Percentiles rank a stretch among this genome's conserved stretches.
Conservation (phyloP, 2,888 invertebrate genomes). For the Anarsia innoxiella region DNA sequence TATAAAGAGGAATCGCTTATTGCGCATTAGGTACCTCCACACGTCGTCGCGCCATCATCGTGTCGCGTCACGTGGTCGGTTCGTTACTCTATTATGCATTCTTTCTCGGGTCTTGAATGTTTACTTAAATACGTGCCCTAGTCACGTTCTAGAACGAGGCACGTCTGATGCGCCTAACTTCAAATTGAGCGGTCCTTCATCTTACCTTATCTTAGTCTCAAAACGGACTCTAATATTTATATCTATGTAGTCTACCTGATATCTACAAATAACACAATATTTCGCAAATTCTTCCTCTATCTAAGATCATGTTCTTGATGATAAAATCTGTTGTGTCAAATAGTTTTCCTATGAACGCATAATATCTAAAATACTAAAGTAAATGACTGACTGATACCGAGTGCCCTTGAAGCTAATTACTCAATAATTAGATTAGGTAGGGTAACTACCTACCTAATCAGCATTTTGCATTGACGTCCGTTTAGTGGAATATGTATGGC, state of each 20-base stretch:
- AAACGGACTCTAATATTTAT: conserved; percentile 39
- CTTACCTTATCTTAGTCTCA: conserved; percentile 39
- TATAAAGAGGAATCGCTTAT: conserved; percentile 13
- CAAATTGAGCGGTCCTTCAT: conserved; percentile 25
- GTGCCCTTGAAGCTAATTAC: conserved; percentile 7
- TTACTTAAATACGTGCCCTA: conserved; percentile 52
- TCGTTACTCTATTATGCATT: conserved; percentile 27
- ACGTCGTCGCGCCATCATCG: too few relatives aligned
- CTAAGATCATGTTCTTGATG: conserved; percentile 53
- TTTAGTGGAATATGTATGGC: conserved; percentile 5
- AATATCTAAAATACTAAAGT: conserved; percentile 3
- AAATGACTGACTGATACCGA: conserved; percentile 1
- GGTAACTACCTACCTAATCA: too few relatives aligned
- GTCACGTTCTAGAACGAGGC: conserved; percentile 43
- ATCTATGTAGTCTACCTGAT: conserved; percentile 56
- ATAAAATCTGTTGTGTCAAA: conserved; percentile 36
- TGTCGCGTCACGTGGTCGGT: conserved; percentile 35
- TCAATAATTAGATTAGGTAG: conserved; percentile 9
- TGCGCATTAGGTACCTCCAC: too few relatives aligned
- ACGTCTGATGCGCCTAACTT: conserved; percentile 22
- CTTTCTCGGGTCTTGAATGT: conserved; percentile 34
- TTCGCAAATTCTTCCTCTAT: conserved; percentile 61
- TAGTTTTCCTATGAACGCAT: conserved; percentile 34
- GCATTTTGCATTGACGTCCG: conserved; percentile 4
- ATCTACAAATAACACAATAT: conserved; percentile 56